These are phyloP conservation scores for Amazona guildingii DNA, from an alignment of 2,113 vertebrate genomes.

Conservation along the genomic window DNA sequence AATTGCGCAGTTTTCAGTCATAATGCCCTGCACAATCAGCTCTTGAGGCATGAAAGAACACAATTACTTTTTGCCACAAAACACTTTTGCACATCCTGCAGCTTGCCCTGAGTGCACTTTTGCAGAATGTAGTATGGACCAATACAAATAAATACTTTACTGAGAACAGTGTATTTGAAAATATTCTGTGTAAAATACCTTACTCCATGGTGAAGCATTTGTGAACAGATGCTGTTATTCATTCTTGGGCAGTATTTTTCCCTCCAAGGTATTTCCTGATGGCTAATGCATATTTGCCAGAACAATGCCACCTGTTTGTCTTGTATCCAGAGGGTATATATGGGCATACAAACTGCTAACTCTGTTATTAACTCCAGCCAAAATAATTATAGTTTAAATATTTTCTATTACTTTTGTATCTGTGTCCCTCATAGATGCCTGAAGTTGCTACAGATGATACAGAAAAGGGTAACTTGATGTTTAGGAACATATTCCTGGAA, in stretches of 20 bases:
- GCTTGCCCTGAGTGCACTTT: neutral
- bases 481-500: neutral
- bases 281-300: neutral
- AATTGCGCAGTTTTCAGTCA: fast-evolving
- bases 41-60: neutral
- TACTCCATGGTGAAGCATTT: neutral
- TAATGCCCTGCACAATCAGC: neutral
- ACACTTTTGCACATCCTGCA: neutral
- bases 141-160: neutral
- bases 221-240: neutral
- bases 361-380: neutral
- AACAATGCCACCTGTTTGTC: neutral
- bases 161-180: neutral
- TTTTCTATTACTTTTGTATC: neutral
- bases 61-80: neutral
- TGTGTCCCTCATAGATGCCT: neutral
- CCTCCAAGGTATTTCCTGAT: neutral
- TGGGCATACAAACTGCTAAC: neutral
- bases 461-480: neutral
- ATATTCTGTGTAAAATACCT: neutral
- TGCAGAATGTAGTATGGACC: neutral
- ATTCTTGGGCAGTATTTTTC: neutral
- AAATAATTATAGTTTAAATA: neutral
- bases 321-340: neutral
- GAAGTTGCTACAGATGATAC: neutral